Percentiles rank a stretch among this genome's conserved stretches.
Conservation (phyloP, 2,888 invertebrate genomes). For the Cerastis leucographa region DNA sequence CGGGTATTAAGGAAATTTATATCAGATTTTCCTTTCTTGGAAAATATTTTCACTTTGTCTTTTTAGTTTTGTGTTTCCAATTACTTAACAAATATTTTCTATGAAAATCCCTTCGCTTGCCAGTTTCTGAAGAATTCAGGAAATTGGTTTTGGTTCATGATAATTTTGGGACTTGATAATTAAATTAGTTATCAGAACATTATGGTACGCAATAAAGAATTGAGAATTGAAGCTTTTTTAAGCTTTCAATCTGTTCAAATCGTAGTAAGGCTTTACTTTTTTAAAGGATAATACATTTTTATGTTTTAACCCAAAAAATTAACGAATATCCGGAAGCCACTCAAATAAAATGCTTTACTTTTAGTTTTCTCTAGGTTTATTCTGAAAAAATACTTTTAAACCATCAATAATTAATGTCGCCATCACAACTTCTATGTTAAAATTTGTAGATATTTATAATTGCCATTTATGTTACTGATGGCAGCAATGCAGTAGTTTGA, state of each 20-base stretch:
- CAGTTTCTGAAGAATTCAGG: not conserved
- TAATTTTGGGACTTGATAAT: not conserved
- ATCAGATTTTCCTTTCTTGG: not conserved
- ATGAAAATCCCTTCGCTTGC: not conserved
- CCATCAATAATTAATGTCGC: no score
- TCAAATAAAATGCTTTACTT: not conserved
- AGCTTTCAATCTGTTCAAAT: not conserved
- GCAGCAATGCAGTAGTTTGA: no score
- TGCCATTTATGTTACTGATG: not conserved
- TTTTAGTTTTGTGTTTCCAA: not conserved
- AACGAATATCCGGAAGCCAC: not conserved
- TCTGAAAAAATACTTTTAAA: not conserved
- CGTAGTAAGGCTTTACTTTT: not conserved
- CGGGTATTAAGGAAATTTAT: not conserved
- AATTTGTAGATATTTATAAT: not conserved
- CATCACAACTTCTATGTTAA: not conserved
- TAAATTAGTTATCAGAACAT: not conserved
- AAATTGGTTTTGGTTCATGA: not conserved
- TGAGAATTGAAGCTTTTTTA: not conserved
- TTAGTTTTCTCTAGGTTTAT: not conserved
- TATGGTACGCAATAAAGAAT: no score
- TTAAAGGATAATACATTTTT: not conserved
- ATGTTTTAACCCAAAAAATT: not conserved
- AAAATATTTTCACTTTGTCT: not conserved
- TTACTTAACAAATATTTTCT: not conserved